Evolutionary conservation across 2,113 vertebrate species (phyloP), one percentile per base, ranked within the genome.

Genomic region (Strix uralensis): DNA sequence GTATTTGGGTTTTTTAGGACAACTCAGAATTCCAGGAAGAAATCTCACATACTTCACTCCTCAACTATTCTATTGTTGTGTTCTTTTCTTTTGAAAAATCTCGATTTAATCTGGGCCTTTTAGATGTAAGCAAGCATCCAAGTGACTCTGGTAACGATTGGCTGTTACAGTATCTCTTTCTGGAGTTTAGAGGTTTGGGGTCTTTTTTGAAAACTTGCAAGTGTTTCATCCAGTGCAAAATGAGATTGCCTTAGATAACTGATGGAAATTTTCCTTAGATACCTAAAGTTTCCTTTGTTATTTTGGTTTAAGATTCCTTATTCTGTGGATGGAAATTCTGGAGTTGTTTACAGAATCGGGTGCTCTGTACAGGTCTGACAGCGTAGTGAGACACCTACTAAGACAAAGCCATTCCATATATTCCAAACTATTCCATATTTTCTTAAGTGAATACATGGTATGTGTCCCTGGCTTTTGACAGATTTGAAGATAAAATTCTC

Each of bases 271-370:
- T 91, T 58, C 26, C 49, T 79, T 10, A 19, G 12, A 27, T 23
- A 26, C 12, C 5, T n/a, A 5, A 61, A 67, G 18, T 46, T 55
- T 34, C 32, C 72, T 22, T 19, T n/a, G 40, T 27, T 55, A 4
- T 30, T 78, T 61, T 86, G 19, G 9, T 5, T 38, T 40, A 34
- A 36, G 51, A 25, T 42, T 36, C 46, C 27, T 49, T 34, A 11
- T 34, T 75, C 44, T 42, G 19, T 42, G 30, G 20, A 5, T 66
- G 61, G 61, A 75, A 40, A 5, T 59, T 72, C 52, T 55, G 1
- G 1, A 65, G 36, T 16, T 8, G 1, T 59, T 90, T 21, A 22
- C 18, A 25, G 57, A 40, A 15, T 2, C 0, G 5, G 32, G 15
- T 15, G 27, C 42, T 69, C 27, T 38, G 13, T 44, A 13, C 42